Evolutionary conservation across 2,888 invertebrate genomes (phyloP).

Genomic region (Heteropelma amictum): DNA sequence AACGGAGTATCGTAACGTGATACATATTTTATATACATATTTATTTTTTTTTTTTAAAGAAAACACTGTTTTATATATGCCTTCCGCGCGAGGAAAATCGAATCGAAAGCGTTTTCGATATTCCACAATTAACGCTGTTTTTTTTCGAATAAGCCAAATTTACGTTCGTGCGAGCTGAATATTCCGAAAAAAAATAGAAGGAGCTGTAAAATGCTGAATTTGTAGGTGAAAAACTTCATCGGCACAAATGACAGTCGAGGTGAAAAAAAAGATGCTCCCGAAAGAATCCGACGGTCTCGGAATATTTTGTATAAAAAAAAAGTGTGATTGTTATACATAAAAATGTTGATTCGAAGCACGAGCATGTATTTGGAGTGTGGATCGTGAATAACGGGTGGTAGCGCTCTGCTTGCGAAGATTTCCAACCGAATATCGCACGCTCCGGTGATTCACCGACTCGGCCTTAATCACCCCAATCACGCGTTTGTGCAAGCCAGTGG

Average conservation of each 20-base stretch:
- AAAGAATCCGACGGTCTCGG: neutral
- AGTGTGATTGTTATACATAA: neutral
- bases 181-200: too few relatives aligned
- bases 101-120: too few relatives aligned
- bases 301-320: neutral
- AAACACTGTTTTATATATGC: too few relatives aligned
- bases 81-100: too few relatives aligned
- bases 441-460: slow-evolving; percentile 54
- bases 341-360: neutral
- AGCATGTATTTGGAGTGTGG: slow-evolving; percentile 16
- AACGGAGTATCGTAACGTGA: neutral
- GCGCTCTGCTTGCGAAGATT: slow-evolving; percentile 59
- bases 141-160: too few relatives aligned
- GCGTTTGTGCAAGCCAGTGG: slow-evolving; percentile 1
- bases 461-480: slow-evolving; percentile 52
- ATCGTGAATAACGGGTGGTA: slow-evolving; percentile 47
- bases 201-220: too few relatives aligned
- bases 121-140: too few relatives aligned
- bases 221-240: too few relatives aligned
- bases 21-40: too few relatives aligned
- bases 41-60: too few relatives aligned
- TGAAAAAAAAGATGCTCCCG: neutral
- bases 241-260: too few relatives aligned
- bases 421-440: slow-evolving; percentile 56
- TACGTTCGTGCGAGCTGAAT: too few relatives aligned